phyloP scores from a whole-genome alignment of 2,113 vertebrate species.

The Shinisaurus crocodilurus region DNA sequence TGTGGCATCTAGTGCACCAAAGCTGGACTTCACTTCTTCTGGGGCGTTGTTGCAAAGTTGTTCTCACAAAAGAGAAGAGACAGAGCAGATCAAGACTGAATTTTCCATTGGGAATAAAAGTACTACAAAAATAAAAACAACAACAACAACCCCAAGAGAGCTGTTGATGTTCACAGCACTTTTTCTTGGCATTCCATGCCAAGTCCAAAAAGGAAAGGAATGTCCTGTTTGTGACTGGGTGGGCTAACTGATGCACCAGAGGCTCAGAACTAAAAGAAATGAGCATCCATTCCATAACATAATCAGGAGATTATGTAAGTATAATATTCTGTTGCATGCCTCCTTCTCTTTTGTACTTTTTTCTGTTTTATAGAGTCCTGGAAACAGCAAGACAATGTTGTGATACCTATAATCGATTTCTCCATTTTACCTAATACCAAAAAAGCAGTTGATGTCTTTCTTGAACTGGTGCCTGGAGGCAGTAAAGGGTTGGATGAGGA shows the following conservation, averaged over 20 bases:
- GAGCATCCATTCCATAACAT: background rate
- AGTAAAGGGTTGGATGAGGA: background rate
- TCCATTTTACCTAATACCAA: background rate
- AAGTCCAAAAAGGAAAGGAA: background rate
- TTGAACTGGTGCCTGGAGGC: background rate
- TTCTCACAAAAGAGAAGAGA: background rate
- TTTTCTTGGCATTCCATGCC: background rate
- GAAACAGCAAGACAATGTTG: background rate
- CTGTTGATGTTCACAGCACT: background rate
- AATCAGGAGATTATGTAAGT: background rate
- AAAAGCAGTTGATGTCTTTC: background rate
- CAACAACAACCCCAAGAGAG: background rate
- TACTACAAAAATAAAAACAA: background rate
- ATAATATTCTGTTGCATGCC: background rate
- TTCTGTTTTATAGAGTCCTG: background rate
- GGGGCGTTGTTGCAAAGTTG: background rate
- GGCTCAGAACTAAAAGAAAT: background rate
- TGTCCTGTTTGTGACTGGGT: background rate
- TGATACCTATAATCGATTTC: background rate
- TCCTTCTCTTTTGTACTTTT: background rate
- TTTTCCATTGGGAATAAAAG: background rate
- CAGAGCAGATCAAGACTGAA: background rate
- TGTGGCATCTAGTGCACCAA: background rate
- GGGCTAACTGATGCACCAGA: background rate
- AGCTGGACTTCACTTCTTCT: background rate